Base-by-base conservation (phyloP, 1,140 invertebrate genomes). In the Drosophila aff. region DNA sequence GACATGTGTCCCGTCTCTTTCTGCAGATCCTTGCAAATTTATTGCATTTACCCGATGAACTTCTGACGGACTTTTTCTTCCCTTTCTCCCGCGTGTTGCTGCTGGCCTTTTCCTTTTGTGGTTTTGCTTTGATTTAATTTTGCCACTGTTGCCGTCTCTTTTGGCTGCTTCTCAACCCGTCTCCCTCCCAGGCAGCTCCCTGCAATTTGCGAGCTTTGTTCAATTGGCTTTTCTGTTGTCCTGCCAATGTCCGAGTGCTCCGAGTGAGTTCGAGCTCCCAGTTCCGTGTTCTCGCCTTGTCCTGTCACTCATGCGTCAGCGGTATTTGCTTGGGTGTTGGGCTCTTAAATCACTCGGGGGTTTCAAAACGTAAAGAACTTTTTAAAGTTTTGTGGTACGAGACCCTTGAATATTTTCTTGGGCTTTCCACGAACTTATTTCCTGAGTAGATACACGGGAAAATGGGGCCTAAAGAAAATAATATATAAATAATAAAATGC, bases 41-140 rank as follows among this genome's bases (percentile, higher is more conserved):
- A 84, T 86, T 87, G 81, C 85, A 89, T 74, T 84, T 69, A 50
- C 50, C 67, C 60, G 46, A 65, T 65, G 79, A 67, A 74, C 53
- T 81, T 64, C 44, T 47, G 4, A 9, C 16, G 26, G 52, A 62
- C 36, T 59, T 78, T 63, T 76, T 69, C 52, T 60, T 44, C 38
- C 6, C 60, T 50, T 38, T 50, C 43, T 41, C 23, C 49, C 11
- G 60, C 50, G n/a, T 33, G n/a, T 44, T 44, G 16, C 61, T 23
- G 66, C n/a, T 69, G 23, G 40, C 31, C 33, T 44, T 74, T 46
- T 72, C 52, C 50, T 79, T 57, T 62, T 89, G 83, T 72, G 84
- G 84, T 60, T 84, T 90, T 84, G 69, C 84, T 90, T 89, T 90
- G 84, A 89, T 89, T 89, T 89, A 89, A 89, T 89, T 89, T 90